Evolutionary conservation across 64 coral and sea anemone genomes (phyloP).

Genomic region (Pocillopora verrucosa): DNA sequence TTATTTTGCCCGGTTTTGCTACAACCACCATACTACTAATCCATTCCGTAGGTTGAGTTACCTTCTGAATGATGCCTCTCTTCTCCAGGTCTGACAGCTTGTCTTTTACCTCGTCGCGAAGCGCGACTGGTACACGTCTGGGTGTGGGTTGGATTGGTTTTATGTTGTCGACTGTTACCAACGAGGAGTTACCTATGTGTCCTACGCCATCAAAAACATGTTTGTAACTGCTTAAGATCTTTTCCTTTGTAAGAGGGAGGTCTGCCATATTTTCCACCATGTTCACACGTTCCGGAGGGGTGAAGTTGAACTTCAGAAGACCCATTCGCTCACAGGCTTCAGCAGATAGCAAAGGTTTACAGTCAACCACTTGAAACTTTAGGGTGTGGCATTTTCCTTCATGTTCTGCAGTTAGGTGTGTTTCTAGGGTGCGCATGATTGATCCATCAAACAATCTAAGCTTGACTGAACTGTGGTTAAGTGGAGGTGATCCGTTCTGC

Average conservation of each 20-base stretch:
- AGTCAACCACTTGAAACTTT: no score
- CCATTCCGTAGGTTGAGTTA: neutral
- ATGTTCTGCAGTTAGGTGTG: no score
- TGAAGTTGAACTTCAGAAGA: conserved; percentile 10
- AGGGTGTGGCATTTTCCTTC: no score
- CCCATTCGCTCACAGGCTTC: conserved; percentile 14
- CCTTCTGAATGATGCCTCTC: conserved; percentile 29
- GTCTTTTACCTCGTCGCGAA: conserved; percentile 6
- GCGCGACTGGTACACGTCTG: neutral
- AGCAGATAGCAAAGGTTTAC: no score
- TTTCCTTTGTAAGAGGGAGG: neutral
- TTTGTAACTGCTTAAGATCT: neutral
- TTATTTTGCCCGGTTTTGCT: neutral
- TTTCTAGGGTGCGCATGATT: no score
- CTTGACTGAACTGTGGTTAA: no score
- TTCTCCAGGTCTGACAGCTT: conserved; percentile 16
- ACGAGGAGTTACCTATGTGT: conserved; percentile 39
- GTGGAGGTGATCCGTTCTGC: no score
- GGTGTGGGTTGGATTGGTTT: conserved; percentile 57
- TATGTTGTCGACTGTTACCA: neutral
- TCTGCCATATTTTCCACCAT: no score
- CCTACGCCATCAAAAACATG: no score
- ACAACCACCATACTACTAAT: neutral
- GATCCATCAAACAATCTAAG: no score
- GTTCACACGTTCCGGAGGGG: neutral